Evolutionary conservation across 2,888 invertebrate genomes (phyloP).

Genomic region (Pterobdella sp.): DNA sequence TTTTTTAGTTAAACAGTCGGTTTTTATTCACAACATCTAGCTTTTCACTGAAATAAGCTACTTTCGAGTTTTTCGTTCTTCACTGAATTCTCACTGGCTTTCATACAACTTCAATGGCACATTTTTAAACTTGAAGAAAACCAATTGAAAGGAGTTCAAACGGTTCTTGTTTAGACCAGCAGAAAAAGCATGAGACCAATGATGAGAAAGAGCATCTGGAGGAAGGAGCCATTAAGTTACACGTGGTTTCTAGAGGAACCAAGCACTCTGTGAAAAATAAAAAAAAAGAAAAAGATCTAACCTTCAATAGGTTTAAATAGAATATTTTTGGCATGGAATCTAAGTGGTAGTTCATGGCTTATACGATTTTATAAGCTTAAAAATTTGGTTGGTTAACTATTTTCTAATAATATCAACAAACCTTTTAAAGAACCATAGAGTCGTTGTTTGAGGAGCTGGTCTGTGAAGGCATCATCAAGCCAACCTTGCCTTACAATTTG

Average conservation of each 20-base stretch:
- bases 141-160: background rate
- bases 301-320: constrained; percentile 23
- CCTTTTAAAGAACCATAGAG: constrained; percentile 47
- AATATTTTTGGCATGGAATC: no score
- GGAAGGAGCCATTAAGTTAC: background rate
- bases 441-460: constrained; percentile 86
- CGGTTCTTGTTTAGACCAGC: background rate
- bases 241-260: constrained; percentile 7
- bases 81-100: no score
- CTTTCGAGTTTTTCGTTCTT: no score
- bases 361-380: background rate
- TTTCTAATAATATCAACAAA: background rate
- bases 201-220: background rate
- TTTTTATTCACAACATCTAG: no score
- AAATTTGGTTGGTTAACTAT: no score
- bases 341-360: no score
- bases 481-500: constrained; percentile 60
- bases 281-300: constrained; percentile 27
- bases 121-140: background rate
- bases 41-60: background rate
- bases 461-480: constrained; percentile 78
- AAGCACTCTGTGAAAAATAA: constrained; percentile 15
- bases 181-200: background rate
- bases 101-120: background rate
- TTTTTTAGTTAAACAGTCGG: no score